Percentiles rank a stretch among this genome's conserved stretches.
These are phyloP conservation scores for Enteromius mattozi DNA, from an alignment of 2,797 vertebrate species.

Conservation along the genomic window DNA sequence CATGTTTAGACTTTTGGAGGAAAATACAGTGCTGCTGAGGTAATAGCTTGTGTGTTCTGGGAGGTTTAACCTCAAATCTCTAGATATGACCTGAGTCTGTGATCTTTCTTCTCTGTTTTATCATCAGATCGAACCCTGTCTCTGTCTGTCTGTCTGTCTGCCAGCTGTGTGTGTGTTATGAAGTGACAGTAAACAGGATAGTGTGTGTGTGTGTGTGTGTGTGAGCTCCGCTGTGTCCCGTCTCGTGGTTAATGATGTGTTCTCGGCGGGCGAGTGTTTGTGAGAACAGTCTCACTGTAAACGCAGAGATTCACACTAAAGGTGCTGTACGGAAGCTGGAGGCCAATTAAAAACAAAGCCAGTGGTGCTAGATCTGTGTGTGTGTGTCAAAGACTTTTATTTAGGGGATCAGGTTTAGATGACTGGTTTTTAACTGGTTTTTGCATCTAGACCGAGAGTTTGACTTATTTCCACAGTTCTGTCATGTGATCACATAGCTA, in stretches of 20 bases:
- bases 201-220: not conserved
- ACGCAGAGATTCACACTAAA: slow-evolving; percentile 16
- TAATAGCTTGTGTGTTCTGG: not conserved
- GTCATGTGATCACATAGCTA: too few relatives aligned
- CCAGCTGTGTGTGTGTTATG: not conserved
- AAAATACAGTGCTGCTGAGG: not conserved
- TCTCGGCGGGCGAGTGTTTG: slow-evolving; percentile 4
- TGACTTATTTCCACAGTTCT: not conserved
- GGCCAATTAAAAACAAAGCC: slow-evolving; percentile 33
- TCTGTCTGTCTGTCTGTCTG: not conserved
- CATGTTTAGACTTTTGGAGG: not conserved
- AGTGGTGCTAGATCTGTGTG: not conserved
- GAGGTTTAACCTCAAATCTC: not conserved
- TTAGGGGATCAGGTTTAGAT: not conserved
- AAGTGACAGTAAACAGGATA: slow-evolving; percentile 12
- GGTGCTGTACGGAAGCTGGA: not conserved
- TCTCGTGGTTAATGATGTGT: slow-evolving; percentile 38
- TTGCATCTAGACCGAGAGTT: not conserved
- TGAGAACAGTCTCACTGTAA: slow-evolving; percentile 16
- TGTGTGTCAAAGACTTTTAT: not conserved
- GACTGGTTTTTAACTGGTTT: not conserved
- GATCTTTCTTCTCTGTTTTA: not conserved
- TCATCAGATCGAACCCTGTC: not conserved
- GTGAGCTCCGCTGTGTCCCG: not conserved
- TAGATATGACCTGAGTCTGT: not conserved